A percentile compares a stretch with the other conserved stretches of the same genome.
Evolutionary conservation across 2,888 invertebrate genomes (phyloP).

Genomic region (Pristionchus entomophagus): DNA sequence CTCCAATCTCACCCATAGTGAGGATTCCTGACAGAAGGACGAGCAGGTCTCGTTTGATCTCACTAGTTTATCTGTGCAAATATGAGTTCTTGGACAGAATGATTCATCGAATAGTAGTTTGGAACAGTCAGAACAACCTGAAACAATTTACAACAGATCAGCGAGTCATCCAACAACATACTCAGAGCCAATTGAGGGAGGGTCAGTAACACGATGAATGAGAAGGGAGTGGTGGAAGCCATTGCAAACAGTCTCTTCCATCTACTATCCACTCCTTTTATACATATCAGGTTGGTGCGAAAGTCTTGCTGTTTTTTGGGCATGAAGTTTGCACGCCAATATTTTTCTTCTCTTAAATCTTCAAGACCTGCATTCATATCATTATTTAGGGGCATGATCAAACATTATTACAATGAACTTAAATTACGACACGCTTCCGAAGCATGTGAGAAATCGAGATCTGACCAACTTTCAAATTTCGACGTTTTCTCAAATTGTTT

Average conservation of each 20-base stretch:
- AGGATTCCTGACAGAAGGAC: neutral
- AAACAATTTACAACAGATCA: neutral
- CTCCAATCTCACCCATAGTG: neutral
- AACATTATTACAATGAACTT: no score
- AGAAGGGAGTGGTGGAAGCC: neutral
- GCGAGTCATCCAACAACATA: no score
- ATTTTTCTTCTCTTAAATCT: no score
- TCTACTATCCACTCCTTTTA: neutral
- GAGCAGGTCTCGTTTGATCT: neutral
- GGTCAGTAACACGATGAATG: neutral
- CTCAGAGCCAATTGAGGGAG: neutral
- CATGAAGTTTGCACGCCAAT: no score
- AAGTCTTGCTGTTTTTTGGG: no score
- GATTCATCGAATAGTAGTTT: conserved; percentile 12
- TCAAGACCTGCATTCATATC: no score
- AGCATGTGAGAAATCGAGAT: no score
- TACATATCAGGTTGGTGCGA: no score
- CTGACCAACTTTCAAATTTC: no score
- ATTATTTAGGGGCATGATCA: no score
- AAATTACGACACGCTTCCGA: no score
- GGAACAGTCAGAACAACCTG: neutral
- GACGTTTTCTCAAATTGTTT: no score
- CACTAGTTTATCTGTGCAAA: conserved; percentile 16
- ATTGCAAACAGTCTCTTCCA: neutral
- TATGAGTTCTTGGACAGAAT: neutral